Evolutionary conservation across 2,113 vertebrate genomes (phyloP), one percentile per base, ranked within the genome.

Genomic region (Aegotheles bennettii): DNA sequence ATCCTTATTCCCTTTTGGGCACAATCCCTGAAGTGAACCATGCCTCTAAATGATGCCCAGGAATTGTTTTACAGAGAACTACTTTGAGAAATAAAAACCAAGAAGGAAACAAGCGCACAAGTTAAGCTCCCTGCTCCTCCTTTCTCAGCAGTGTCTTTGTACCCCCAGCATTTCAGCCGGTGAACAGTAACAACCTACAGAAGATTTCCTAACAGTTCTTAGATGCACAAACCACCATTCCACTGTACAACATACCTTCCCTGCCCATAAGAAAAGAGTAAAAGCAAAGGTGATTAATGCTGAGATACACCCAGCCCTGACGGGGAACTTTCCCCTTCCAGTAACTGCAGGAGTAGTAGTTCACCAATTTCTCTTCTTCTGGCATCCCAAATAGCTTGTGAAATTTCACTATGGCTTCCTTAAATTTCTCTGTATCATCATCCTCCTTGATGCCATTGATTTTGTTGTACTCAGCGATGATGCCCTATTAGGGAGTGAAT

Each of bases 241-340:
- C 40, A 35, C 6, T 50, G 29, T 73, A 73, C 71, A 95, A 94
- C 98, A 35, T 96, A 99, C 99, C 99, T 99, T 99, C 99, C 96
- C 99, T 99, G 60, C 99, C 99, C 96, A 99, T 98, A 29, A 99
- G 97, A 95, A 99, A 99, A 26, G 99, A 99, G 80, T 99, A 99
- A 97, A 99, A 99, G 97, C 99, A 99, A 48, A 99, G 97, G 95
- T 99, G 99, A 97, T 99, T 99, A 97, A 99, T 99, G 98, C 99
- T 99, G 97, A 99, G 99, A 97, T 99, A 99, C 90, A 99, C 98
- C 99, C 99, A 99, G n/a, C 99, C 99, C 96, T 99, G 99, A 3
- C 99, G 98, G 2, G 99, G 99, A 29, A 99, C 99, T 74, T 98
- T 99, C 59, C 99, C 99, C 95, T 99, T 99, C 99, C 99, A 99